phyloP scores from a whole-genome alignment of 2,113 vertebrate species.

The Chunga burmeisteri region DNA sequence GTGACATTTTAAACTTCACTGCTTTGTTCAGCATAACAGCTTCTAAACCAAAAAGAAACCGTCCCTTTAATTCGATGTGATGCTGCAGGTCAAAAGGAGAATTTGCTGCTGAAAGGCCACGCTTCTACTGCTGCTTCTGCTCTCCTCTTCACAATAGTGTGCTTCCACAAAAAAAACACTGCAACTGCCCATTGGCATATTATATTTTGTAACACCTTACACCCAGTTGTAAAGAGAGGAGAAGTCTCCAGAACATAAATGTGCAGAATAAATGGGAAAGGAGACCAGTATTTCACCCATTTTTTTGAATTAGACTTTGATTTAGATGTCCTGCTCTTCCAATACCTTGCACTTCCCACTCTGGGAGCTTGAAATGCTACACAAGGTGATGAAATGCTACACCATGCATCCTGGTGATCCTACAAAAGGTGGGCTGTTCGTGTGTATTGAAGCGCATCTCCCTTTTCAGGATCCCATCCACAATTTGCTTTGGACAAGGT shows the following conservation, averaged over 20 bases:
- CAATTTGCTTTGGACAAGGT: slow-evolving; percentile 85
- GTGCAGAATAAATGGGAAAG: background rate
- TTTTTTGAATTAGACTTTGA: background rate
- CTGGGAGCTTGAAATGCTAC: background rate
- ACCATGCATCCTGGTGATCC: background rate
- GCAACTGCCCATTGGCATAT: background rate
- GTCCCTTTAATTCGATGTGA: background rate
- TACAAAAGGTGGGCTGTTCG: background rate
- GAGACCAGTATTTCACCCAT: background rate
- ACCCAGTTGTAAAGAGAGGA: background rate
- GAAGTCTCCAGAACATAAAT: background rate
- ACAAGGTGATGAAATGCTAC: background rate
- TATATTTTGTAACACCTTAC: background rate
- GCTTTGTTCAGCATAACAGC: background rate
- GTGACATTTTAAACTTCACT: background rate
- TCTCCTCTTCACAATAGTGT: background rate
- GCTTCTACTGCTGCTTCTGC: background rate
- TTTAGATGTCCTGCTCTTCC: background rate
- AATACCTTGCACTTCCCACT: background rate
- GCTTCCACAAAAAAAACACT: background rate
- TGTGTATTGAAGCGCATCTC: background rate
- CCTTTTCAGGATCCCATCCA: slow-evolving; percentile 78
- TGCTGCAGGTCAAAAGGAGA: background rate
- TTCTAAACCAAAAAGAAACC: background rate
- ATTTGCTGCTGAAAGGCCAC: background rate